These are phyloP conservation scores for Galaxea fascicularis DNA, from an alignment of 92 coral and sea anemone genomes.

Conservation along the genomic window DNA sequence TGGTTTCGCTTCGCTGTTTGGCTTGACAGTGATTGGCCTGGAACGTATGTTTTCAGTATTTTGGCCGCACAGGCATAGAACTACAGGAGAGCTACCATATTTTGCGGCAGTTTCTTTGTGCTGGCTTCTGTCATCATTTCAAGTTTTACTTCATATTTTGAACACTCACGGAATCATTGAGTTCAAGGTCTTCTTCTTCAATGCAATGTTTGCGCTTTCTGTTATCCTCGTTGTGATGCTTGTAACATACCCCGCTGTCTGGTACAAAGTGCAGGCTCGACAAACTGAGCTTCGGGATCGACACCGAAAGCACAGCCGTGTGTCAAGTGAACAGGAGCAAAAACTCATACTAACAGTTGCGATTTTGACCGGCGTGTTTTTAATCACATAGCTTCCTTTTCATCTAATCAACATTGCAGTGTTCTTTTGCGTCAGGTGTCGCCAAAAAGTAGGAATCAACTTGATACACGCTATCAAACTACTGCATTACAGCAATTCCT, in stretches of 20 bases:
- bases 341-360: conserved; percentile 55
- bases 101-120: conserved; percentile 11
- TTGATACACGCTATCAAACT: conserved; percentile 53
- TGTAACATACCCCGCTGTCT: conserved; percentile 57
- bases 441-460: background rate
- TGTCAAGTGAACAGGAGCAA: conserved; percentile 42
- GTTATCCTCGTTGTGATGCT: conserved; percentile 50
- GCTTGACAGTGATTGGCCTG: conserved; percentile 37
- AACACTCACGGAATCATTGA: conserved; percentile 8
- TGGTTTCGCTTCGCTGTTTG: conserved; percentile 46
- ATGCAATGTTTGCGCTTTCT: conserved; percentile 56
- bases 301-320: conserved; percentile 42
- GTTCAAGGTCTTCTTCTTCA: conserved; percentile 45
- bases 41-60: conserved; percentile 48
- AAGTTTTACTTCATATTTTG: conserved; percentile 15
- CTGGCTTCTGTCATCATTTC: conserved; percentile 44
- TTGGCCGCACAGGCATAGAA: conserved; percentile 50
- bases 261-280: conserved; percentile 52
- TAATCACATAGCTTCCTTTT: conserved; percentile 65
- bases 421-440: conserved; percentile 47
- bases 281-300: conserved; percentile 27
- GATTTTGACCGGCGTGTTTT: conserved; percentile 64
- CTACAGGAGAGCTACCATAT: conserved; percentile 22
- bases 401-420: conserved; percentile 53
- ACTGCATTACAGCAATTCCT: conserved; percentile 67